phyloP scores from a whole-genome alignment of 1,140 invertebrate genomes.

The Ptiloglossa arizonensis region DNA sequence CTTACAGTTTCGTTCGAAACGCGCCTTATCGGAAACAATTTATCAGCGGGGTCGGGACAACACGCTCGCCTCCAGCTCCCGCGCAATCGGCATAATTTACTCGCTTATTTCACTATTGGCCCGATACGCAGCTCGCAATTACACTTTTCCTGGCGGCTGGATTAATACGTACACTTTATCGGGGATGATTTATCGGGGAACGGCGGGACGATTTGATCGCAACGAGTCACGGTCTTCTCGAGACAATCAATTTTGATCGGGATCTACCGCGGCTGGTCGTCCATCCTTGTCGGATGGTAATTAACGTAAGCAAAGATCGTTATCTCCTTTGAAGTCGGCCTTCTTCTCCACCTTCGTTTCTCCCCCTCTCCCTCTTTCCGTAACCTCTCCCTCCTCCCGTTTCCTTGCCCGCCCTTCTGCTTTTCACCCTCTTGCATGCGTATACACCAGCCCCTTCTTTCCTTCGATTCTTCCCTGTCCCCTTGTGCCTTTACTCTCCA shows the following conservation, averaged over 20 bases:
- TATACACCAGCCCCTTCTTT: background rate
- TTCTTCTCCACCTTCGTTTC: slow-evolving; percentile 5
- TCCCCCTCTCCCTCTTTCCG: background rate
- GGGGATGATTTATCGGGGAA: slow-evolving; percentile 52
- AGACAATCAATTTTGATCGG: slow-evolving; percentile 64
- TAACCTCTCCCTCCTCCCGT: background rate
- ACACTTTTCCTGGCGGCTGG: slow-evolving; percentile 15
- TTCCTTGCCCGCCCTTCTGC: background rate
- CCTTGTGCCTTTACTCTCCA: background rate
- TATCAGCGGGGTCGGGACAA: slow-evolving; percentile 26
- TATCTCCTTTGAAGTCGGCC: slow-evolving; percentile 45
- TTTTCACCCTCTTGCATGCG: slow-evolving; percentile 33
- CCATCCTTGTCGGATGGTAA: slow-evolving; percentile 66
- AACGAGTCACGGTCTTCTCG: slow-evolving; percentile 34
- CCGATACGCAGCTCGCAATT: slow-evolving; percentile 33
- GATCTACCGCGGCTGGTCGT: slow-evolving; percentile 60
- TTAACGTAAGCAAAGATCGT: slow-evolving; percentile 63
- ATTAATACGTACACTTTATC: slow-evolving; percentile 55
- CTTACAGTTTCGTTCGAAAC: slow-evolving; percentile 24
- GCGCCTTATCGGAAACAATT: slow-evolving; percentile 38
- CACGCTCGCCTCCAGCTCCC: slow-evolving; percentile 22
- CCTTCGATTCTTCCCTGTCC: background rate
- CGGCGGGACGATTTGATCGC: slow-evolving; percentile 37
- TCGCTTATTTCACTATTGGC: slow-evolving; percentile 55
- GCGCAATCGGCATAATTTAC: slow-evolving; percentile 49